These are phyloP conservation scores for Darevskia nairensis DNA, from an alignment of 2,797 vertebrate species.

Conservation along the genomic window DNA sequence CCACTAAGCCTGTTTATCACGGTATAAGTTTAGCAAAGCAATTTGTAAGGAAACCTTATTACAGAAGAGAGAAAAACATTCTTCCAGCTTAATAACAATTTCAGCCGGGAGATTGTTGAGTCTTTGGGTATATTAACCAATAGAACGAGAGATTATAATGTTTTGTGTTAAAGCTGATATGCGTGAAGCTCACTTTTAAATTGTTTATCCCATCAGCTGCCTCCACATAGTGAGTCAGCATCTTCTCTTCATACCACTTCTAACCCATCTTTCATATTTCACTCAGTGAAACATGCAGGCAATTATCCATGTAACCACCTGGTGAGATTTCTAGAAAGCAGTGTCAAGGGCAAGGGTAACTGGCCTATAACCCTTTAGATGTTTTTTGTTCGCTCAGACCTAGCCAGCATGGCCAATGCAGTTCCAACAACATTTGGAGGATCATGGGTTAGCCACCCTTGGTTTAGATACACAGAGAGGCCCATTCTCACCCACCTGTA, in stretches of 20 bases:
- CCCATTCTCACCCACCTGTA: background rate
- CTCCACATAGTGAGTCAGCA: background rate
- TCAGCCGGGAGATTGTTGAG: background rate
- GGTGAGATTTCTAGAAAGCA: background rate
- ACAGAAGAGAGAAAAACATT: background rate
- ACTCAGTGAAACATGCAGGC: background rate
- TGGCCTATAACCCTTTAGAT: too few relatives aligned
- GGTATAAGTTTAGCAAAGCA: background rate
- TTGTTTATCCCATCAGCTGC: background rate
- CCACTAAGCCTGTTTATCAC: background rate
- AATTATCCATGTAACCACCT: background rate
- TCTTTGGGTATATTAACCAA: background rate
- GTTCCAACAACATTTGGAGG: too few relatives aligned
- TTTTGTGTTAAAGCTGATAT: background rate
- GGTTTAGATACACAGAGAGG: background rate
- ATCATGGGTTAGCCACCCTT: too few relatives aligned
- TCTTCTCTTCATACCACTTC: background rate
- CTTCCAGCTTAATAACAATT: background rate
- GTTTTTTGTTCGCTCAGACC: too few relatives aligned
- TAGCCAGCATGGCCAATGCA: too few relatives aligned
- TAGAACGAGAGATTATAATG: background rate
- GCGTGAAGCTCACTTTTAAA: background rate
- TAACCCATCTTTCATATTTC: background rate
- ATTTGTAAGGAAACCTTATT: background rate
- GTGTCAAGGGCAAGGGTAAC: background rate